phyloP scores from a whole-genome alignment of 1,140 invertebrate species.

The Drosophila repleta region DNA sequence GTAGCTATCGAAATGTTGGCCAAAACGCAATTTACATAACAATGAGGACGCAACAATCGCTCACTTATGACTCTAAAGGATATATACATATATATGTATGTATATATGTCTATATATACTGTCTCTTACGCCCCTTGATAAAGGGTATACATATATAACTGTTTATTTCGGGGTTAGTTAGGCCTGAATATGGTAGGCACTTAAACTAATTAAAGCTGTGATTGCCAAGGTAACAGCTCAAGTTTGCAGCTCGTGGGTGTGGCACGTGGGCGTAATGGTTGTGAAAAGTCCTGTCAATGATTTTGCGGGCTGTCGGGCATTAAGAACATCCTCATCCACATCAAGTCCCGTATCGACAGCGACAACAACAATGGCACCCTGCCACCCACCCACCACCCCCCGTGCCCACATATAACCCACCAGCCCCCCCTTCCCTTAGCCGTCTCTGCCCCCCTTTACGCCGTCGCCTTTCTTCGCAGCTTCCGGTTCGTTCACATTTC shows the following conservation, averaged over 20 bases:
- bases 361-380: conserved; percentile 8
- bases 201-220: conserved; percentile 53
- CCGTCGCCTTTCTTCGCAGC: not conserved
- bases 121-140: too few species aligned
- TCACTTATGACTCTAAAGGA: conserved; percentile 6
- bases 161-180: not conserved
- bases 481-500: conserved; percentile 29
- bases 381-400: not conserved
- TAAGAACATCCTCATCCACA: conserved; percentile 22
- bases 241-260: not conserved
- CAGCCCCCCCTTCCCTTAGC: not conserved
- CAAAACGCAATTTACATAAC: conserved; percentile 16
- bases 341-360: conserved; percentile 22
- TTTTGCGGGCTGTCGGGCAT: conserved; percentile 42
- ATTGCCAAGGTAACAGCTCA: conserved; percentile 29
- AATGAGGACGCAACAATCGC: conserved; percentile 23
- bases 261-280: conserved; percentile 17
- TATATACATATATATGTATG: not conserved
- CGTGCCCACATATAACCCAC: not conserved
- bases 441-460: not conserved
- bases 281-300: conserved; percentile 46
- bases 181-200: conserved; percentile 28
- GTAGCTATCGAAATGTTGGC: conserved; percentile 2
- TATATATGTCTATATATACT: too few species aligned
- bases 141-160: not conserved